Conservation (phyloP, 2,113 vertebrate genomes). For the Paraplagusia blochii region DNA sequence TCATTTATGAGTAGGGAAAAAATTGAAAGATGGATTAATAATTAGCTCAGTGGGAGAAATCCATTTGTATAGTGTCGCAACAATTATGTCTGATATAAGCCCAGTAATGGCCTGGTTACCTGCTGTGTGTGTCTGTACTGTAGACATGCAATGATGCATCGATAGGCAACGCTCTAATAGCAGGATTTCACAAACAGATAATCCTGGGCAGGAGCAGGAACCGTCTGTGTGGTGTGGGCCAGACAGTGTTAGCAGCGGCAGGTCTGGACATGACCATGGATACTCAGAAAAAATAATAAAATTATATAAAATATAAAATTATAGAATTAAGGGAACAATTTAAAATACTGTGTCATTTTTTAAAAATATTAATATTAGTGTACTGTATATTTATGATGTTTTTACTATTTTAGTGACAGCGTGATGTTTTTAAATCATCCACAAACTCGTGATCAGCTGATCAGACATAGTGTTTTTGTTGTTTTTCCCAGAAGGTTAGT, state of each 20-base stretch:
- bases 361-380: too few species aligned
- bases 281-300: too few species aligned
- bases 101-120: conserved; percentile 27
- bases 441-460: conserved; percentile 16
- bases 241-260: conserved; percentile 42
- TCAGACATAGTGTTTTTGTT: background rate
- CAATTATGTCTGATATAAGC: conserved; percentile 36
- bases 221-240: conserved; percentile 19
- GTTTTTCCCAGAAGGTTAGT: too few species aligned
- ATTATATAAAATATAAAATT: too few species aligned
- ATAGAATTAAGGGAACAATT: too few species aligned
- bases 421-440: background rate
- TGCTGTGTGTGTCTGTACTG: conserved; percentile 33
- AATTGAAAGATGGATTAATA: conserved; percentile 34
- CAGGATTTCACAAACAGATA: conserved; percentile 39
- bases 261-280: conserved; percentile 49
- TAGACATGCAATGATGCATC: conserved; percentile 37
- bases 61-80: conserved; percentile 38
- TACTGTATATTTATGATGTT: too few species aligned
- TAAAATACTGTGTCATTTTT: too few species aligned
- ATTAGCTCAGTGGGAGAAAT: conserved; percentile 22
- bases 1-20: conserved; percentile 42
- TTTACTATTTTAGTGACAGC: too few species aligned
- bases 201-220: conserved; percentile 22
- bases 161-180: conserved; percentile 28